These are phyloP conservation scores for Melinaea menophilus DNA, from an alignment of 2,888 invertebrate species.

Conservation along the genomic window DNA sequence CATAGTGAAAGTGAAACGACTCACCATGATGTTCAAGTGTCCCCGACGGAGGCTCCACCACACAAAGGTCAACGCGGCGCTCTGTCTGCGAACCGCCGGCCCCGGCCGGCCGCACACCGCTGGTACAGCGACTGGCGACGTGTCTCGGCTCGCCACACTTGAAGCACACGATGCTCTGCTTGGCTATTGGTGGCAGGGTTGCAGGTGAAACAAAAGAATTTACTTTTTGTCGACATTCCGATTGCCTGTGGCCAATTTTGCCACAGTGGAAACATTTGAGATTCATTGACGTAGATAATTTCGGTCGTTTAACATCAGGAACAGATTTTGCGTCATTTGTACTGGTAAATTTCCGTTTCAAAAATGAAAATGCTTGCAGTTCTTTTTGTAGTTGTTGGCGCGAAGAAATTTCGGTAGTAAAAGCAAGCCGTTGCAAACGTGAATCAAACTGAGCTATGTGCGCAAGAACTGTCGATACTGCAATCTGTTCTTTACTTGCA, in stretches of 20 bases:
- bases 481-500: too few relatives aligned
- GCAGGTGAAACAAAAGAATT: too few relatives aligned
- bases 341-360: too few relatives aligned
- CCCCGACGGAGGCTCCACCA: slow-evolving; percentile 20
- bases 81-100: slow-evolving; percentile 5
- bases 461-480: too few relatives aligned
- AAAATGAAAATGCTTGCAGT: too few relatives aligned
- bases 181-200: slow-evolving; percentile 1
- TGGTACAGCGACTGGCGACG: slow-evolving; percentile 9
- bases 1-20: slow-evolving; percentile 14
- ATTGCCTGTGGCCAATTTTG: too few relatives aligned
- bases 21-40: slow-evolving; percentile 23
- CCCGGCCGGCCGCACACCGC: slow-evolving; percentile 2
- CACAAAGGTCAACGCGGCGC: slow-evolving; percentile 27
- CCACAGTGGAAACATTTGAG: too few relatives aligned
- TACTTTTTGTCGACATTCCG: too few relatives aligned
- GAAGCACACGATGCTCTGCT: slow-evolving; percentile 11
- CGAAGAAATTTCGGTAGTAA: background rate
- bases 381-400: too few relatives aligned
- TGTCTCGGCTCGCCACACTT: slow-evolving; percentile 19
- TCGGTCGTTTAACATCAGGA: too few relatives aligned
- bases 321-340: too few relatives aligned
- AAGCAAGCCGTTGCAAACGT: background rate
- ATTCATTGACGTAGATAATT: too few relatives aligned
- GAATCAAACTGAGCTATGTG: slow-evolving; percentile 5